Base-by-base conservation (phyloP, 2,797 vertebrate species). In the Sebastes cheni region DNA sequence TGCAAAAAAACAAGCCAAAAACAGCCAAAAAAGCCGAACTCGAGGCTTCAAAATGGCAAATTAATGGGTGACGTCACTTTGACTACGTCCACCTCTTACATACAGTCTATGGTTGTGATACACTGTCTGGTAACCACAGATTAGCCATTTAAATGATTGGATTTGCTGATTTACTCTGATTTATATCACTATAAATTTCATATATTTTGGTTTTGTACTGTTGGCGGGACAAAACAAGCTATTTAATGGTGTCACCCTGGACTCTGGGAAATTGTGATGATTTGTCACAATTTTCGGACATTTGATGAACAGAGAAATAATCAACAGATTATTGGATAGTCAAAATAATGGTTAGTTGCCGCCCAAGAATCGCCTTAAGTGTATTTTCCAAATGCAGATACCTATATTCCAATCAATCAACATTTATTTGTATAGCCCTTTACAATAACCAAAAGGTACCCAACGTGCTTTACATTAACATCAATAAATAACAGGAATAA, bases 401-500 rank as follows among this genome's bases (percentile, higher is more conserved):
- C 25, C 22, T 52, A 39, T 39, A 39, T 39, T 39, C 0, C 36
- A 39, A 39, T 39, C 36, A 39, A 39, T 39, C 36, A 39, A 39
- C 12, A 39, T 39, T 13, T 39, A 39, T 39, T 39, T 39, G 36
- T 39, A 39, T 39, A 39, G 36, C 12, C 12, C 36, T 39, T 39
- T 39, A 39, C 36, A 13, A 39, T 39, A 39, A 39, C 36, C 36
- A 39, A 39, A 39, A 39, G 36, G 36, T 39, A 39, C 36, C 1
- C 0, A 39, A 39, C 0, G 36, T 5, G 0, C 12, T 39, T 39
- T 39, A 39, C 36, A 39, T 39, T 39, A 39, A 39, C 36, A 39
- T 39, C 36, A 39, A 39, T 0, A 39, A 39, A 39, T 39, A 39
- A 39, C 36, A 13, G 12, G 36, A 39, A 5, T 39, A 39, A 39